phyloP scores from a whole-genome alignment of 2,888 invertebrate genomes.

The Atherix ibis region DNA sequence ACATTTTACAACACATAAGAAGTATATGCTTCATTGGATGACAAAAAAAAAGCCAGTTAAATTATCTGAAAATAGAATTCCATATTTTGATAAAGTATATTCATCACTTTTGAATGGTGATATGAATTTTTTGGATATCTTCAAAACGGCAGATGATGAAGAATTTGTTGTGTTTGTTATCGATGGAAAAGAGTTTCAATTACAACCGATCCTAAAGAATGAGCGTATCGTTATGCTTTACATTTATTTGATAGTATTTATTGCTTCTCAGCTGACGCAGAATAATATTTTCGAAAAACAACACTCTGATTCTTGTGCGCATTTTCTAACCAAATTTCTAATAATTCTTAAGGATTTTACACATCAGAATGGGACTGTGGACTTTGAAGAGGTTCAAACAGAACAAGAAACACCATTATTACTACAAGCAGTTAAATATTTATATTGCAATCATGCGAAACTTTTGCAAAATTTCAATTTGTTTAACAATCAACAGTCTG shows the following conservation, averaged over 20 bases:
- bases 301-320: conserved; percentile 9
- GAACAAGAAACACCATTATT: conserved; percentile 14
- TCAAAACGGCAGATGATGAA: conserved; percentile 10
- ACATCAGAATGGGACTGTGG: too few relatives aligned
- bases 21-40: conserved; percentile 20
- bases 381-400: not conserved
- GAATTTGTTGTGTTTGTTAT: conserved; percentile 14
- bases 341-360: too few relatives aligned
- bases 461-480: conserved; percentile 19
- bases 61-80: conserved; percentile 12
- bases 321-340: conserved; percentile 6
- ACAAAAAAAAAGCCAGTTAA: conserved; percentile 9
- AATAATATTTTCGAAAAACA: conserved; percentile 16
- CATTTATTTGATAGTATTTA: conserved; percentile 21
- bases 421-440: conserved; percentile 22
- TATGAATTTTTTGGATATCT: conserved; percentile 16
- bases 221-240: conserved; percentile 23
- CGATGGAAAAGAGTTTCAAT: conserved; percentile 16
- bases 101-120: conserved; percentile 13
- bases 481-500: conserved; percentile 15
- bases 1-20: conserved; percentile 13
- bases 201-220: conserved; percentile 18
- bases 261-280: conserved; percentile 17
- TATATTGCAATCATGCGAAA: conserved; percentile 22
- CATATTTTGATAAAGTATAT: conserved; percentile 16